Evolutionary conservation across 2,797 vertebrate species (phyloP), one percentile per base, ranked within the genome.

Genomic region (Syngnathus rostellatus): DNA sequence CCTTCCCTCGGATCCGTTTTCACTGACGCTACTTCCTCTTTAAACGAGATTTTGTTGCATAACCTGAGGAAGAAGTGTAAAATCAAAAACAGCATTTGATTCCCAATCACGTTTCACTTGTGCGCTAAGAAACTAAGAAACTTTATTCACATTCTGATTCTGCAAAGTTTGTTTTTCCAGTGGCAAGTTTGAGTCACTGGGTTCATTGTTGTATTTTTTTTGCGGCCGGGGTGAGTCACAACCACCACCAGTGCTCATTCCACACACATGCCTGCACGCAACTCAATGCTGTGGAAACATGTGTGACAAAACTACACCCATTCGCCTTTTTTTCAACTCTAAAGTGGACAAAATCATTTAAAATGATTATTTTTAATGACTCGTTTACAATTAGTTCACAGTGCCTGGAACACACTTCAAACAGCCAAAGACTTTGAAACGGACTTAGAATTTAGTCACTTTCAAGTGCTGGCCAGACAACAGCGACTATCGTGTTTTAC

Each of bases 221-320:
- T 72, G 76, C 74, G 63, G 70, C 69, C 68, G 50, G 53, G 68
- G 70, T 81, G 79, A 86, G 68, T 85, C 81, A 85, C 8, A 75
- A 67, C 69, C 70, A 73, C 70, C 75, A 16, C 58, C 68, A 68
- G 57, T 62, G 64, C 31, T 37, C 67, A 67, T 10, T 65, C 70
- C 71, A 45, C 50, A 53, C 51, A 45, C 62, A 71, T 58, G 45
- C 43, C n/a, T 25, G 23, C 54, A 37, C 57, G 7, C 41, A 68
- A 72, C 72, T 63, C 50, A 43, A 10, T 46, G 45, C 64, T 51
- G 55, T 65, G 59, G 70, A 55, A 64, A 67, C 41, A 39, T 31
- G 31, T 31, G 31, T 31, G 3, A 4, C 31, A 31, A 31, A 31
- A 31, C 31, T 4, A 3, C 31, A 31, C 31, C 31, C 31, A 31